Base-by-base conservation (phyloP, 2,797 vertebrate species). In the Hydrocynus forskahlii region DNA sequence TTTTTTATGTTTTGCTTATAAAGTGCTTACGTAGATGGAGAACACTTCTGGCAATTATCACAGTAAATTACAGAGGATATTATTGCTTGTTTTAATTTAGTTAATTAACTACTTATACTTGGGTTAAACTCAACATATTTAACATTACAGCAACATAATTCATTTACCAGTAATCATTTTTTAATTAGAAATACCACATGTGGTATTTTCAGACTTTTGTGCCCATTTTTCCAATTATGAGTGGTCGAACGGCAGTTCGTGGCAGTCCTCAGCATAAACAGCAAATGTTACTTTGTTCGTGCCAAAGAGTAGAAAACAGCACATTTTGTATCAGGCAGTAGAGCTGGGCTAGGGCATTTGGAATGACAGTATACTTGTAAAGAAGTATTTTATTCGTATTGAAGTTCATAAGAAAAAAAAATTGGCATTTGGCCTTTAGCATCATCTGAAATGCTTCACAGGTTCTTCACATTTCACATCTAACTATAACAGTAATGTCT, bases 171-270 rank as follows among this genome's bases (percentile, higher is more conserved):
- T 23, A 69, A 62, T n/a, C 7, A 48, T 62, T 79, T 62, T 69
- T 78, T 55, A 13, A 55, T 17, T 19, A 54, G 43, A 52, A 50
- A 19, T 43, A 80, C 14, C 54, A 16, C 60, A 64, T 74, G 50
- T 79, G 25, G 19, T 29, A 23, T 72, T 52, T 38, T 12, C 23
- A 19, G 69, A 66, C 19, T 35, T 0, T 14, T 38, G 29, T 35
- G 43, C 9, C 78, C 66, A 14, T 66, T 54, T 80, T 68, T 64
- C 14, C 19, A 6, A 80, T 80, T 60, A 68, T 76, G 45, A 55
- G 35, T 57, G 69, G 60, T 63, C 67, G 74, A 80, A 63, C 73
- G 50, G 74, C 54, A 54, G 82, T 87, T 88, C 84, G 84, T 86
- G 81, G n/a, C 55, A 81, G 62, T 25, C 69, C 67, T 68, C 54